Base-by-base conservation (phyloP, 1,140 invertebrate genomes). In the Procambarus virginalis region DNA sequence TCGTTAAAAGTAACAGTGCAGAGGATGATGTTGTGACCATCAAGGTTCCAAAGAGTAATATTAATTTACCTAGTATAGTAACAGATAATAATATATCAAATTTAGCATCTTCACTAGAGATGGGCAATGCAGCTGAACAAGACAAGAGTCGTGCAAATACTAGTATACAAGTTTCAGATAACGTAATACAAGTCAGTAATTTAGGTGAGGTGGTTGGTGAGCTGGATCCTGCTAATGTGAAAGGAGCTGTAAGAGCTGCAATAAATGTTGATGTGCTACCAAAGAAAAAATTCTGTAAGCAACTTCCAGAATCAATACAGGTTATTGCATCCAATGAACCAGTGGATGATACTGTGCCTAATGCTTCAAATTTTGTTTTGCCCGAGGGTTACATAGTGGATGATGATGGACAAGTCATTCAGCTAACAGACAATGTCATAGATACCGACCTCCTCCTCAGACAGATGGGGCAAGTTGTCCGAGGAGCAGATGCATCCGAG, bases 381-480 rank as follows among this genome's bases (percentile, higher is more conserved):
- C 88, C 88, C 3, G 88, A 89, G 46, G 81, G 88, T 5, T 89
- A 89, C 48, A 84, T 89, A 17, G 46, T 89, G 34, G 88, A 89
- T 34, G 73, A 83, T 51, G 34, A 60, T 68, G 75, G 88, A 0
- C 80, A 83, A 46, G 81, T 89, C 22, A 84, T 89, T 12, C 88
- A 89, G 45, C 14, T 89, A 8, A 49, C 88, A n/a, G 88, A 84
- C 1, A 84, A 82, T 49, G 81, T 89, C 22, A 51, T 89, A 46
- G 88, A 84, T 73, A 48, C 88, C 51, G 79, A 84, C 45, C 81
- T 89, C 4, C 75, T 89, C n/a, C 81, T 84, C 20, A 73, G 81
- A 45, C 88, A 78, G n/a, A 79, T 86, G 58, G 84, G 76, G 20
- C 75, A 84, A 46, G 51, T 77, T 17, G 82, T 89, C 3, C 46